Evolutionary conservation across 2,797 vertebrate genomes (phyloP), one percentile per base, ranked within the genome.

Genomic region (Lepidocolaptes lacrymiger): DNA sequence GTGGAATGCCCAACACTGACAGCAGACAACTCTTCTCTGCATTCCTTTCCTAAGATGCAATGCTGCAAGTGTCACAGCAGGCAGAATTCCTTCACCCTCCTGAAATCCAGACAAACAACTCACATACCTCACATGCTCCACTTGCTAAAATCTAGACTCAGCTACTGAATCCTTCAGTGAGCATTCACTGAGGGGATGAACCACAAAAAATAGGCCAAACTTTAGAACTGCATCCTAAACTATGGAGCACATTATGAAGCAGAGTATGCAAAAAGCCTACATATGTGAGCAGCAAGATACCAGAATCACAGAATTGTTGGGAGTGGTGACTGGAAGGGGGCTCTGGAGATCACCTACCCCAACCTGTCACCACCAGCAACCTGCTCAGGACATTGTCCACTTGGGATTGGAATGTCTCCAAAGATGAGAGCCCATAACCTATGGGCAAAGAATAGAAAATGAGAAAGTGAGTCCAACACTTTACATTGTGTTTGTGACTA

Each of bases 31-130:
- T 20, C 44, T 76, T 68, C 71, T 61, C 81, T 51, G 30, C 69
- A 92, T 79, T 88, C 82, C 79, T 88, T 91, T 96, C 58, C 34
- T 44, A 91, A 87, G 54, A 74, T 16, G 55, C 69, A 91, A 88
- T 54, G 41, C 66, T 68, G 55, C 61, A 92, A 93, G 58, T 54
- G 52, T 22, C 66, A 66, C 36, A 89, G 79, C 39, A 87, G 59
- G 26, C 48, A 72, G 75, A 62, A 92, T 75, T 85, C 87, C 62
- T 78, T 59, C 55, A 62, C 24, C 55, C 59, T 81, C 49, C 44
- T 14, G 4, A 93, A 93, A 72, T 28, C 62, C 67, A 88, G 56
- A 63, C 41, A 54, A 72, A 72, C 78, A 68, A 37, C 76, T 58
- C 62, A 54, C 61, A 30, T 30, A 48, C 5, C 43, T 88, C 58